Evolutionary conservation across 2,888 invertebrate genomes (phyloP).

Genomic region (Tetranychus truncatus): DNA sequence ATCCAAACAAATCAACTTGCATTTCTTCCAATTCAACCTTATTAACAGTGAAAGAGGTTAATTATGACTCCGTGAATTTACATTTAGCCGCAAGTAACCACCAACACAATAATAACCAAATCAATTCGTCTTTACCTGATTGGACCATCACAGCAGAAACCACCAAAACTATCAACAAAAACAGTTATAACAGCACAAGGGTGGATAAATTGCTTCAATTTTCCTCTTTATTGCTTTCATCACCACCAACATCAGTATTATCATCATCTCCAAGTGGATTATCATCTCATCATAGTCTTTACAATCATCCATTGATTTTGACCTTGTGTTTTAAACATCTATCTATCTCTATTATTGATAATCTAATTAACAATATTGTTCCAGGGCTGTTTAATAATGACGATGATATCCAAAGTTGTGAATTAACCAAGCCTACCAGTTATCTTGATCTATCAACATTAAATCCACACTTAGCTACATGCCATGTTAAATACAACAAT

Average conservation of each 20-base stretch:
- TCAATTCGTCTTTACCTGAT: neutral
- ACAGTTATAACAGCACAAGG: neutral
- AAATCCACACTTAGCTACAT: no score
- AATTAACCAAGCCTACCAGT: neutral
- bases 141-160: neutral
- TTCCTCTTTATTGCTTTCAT: neutral
- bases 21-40: neutral
- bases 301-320: conserved; percentile 1
- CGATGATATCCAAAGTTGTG: neutral
- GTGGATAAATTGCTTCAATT: neutral
- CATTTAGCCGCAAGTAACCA: neutral
- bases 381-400: neutral
- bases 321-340: neutral
- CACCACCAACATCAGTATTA: neutral
- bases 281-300: neutral
- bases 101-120: neutral
- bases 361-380: neutral
- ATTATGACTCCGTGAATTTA: neutral
- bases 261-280: neutral
- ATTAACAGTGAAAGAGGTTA: neutral
- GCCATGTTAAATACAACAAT: no score
- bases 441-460: no score
- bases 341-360: neutral
- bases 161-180: neutral
- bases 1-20: neutral